phyloP scores from a whole-genome alignment of 1,140 invertebrate species.

The Carposina sasakii region DNA sequence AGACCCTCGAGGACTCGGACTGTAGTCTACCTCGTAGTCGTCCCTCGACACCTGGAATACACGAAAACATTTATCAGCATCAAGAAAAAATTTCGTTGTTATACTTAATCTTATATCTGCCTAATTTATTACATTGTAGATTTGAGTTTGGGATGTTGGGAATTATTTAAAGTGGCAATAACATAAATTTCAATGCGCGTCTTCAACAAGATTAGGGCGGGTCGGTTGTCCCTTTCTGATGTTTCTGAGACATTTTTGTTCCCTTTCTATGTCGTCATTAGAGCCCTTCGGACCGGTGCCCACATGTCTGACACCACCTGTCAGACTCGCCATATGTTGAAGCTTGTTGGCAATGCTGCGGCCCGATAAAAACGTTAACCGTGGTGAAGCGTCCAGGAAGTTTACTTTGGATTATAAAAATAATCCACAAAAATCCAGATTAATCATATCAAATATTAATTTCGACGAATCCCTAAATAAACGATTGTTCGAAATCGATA shows the following conservation, averaged over 20 bases:
- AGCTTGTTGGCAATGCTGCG: constrained; percentile 31
- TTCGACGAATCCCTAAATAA: too few species aligned
- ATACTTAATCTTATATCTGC: too few species aligned
- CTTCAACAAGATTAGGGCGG: constrained; percentile 27
- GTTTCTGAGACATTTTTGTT: constrained; percentile 25
- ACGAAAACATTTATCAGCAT: constrained; percentile 21
- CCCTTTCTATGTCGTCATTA: constrained; percentile 41
- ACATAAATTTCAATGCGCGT: constrained; percentile 47
- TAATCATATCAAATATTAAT: too few species aligned
- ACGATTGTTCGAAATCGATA: too few species aligned
- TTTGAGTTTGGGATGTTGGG: constrained; percentile 27
- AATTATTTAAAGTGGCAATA: constrained; percentile 49
- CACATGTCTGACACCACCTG: constrained; percentile 55
- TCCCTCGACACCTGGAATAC: constrained; percentile 62
- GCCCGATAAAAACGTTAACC: too few species aligned
- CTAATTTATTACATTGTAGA: not conserved
- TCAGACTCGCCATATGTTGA: constrained; percentile 37
- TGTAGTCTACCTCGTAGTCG: constrained; percentile 63
- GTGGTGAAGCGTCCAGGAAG: constrained; percentile 41
- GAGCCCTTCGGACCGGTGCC: constrained; percentile 51
- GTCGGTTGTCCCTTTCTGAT: constrained; percentile 36
- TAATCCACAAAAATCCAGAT: too few species aligned
- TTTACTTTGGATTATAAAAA: too few species aligned
- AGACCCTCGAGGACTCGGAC: constrained; percentile 52
- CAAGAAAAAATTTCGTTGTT: not conserved